Base-by-base conservation (phyloP, 2,888 invertebrate genomes). In the Fragum fragum region DNA sequence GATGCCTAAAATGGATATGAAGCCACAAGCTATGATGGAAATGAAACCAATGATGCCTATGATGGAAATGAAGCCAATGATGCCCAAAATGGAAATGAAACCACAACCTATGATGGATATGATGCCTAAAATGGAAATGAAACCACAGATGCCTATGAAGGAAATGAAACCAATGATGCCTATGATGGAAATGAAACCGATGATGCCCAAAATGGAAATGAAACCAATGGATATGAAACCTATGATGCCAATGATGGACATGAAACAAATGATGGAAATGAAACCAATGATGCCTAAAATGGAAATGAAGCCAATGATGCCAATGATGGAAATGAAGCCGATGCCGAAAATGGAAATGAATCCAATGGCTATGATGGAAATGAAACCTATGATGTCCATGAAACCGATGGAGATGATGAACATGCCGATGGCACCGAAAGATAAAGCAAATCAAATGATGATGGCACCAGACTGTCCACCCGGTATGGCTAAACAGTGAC, bases 241-340 rank as follows among this genome's bases (percentile, higher is more conserved):
- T 21, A 57, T 57, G 57, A 57, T 57, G 57, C 21, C 21, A 23
- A n/a, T 21, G 23, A 57, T 57, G 57, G 57, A 57, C 7, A 57
- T 57, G 52, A 52, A n/a, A 36, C 32, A 3, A 3, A 36, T 36
- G 32, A 36, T 36, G 32, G n/a, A n/a, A n/a, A n/a, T 36, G 32
- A 36, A 36, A 36, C 63, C 63, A 1, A 63, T 63, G 26, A 26
- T 26, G 63, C 32, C 36, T 14, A 57, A 23, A 26, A 57, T 57
- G 57, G 23, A 57, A 32, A 61, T 61, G 61, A 61, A 61, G n/a
- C 63, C 63, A 63, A 63, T 63, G 63, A 63, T 63, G n/a, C 63
- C 63, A 63, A 63, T 63, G 63, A 63, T 63, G 63, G 61, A 61
- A 32, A 57, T 57, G 57, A 57, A 57, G 23, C 57, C 57, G 6